These are phyloP conservation scores for Liodrosophila aerea DNA, from an alignment of 2,888 invertebrate species.

Conservation along the genomic window DNA sequence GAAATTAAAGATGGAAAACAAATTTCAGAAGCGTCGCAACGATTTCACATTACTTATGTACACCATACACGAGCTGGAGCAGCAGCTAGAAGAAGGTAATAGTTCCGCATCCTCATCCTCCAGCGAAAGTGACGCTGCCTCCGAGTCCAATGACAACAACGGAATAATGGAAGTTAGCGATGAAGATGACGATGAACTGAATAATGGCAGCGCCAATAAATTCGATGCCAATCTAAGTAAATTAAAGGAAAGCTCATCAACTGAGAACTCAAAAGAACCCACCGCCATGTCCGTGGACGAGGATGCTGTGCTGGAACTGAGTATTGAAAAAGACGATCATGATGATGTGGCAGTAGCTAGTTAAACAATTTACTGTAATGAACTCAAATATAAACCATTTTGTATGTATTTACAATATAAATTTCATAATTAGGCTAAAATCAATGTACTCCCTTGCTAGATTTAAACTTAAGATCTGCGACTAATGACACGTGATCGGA, in stretches of 20 bases:
- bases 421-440: neutral
- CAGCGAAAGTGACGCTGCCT: conserved; percentile 56
- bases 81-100: conserved; percentile 88
- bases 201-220: conserved; percentile 43
- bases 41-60: conserved; percentile 94
- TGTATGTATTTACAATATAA: conserved; percentile 15
- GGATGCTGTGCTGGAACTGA: conserved; percentile 77
- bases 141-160: conserved; percentile 51
- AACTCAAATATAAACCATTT: conserved; percentile 4
- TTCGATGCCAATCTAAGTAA: conserved; percentile 43
- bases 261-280: conserved; percentile 67
- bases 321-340: conserved; percentile 77
- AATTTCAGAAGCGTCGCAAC: conserved; percentile 91
- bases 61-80: conserved; percentile 92
- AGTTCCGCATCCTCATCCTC: conserved; percentile 83
- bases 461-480: conserved; percentile 86
- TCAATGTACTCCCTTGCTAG: conserved; percentile 4
- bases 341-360: conserved; percentile 64
- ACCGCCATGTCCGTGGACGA: conserved; percentile 76
- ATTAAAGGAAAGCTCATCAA: conserved; percentile 59
- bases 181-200: conserved; percentile 67
- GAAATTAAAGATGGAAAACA: conserved; percentile 88
- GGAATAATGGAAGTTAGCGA: conserved; percentile 74
- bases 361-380: conserved; percentile 24
- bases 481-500: conserved; percentile 96